Evolutionary conservation across 2,797 vertebrate species (phyloP), one percentile per base, ranked within the genome.

Genomic region (Chaunax sp.): DNA sequence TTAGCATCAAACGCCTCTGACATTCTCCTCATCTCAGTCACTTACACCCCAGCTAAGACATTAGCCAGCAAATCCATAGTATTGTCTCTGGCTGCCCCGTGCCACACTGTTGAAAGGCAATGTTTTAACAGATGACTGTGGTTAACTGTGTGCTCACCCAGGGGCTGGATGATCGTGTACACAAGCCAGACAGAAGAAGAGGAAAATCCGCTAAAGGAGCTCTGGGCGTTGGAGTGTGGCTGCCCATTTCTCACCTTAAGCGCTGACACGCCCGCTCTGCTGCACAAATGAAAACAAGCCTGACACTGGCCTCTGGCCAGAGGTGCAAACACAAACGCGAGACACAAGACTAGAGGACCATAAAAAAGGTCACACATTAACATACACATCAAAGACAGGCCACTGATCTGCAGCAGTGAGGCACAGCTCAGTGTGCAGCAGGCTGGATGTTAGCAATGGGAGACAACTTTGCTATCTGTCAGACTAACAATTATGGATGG

Each of bases 341-440:
- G n/a, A n/a, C 78, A 75, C 9, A 3, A 81, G 74, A 69, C 62
- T 18, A 16, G 28, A 62, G 61, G 25, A n/a, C 38, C 67, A 68
- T 75, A 71, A 75, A 68, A 78, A 69, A 12, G 28, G 66, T 75
- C 64, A 78, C 60, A 82, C 35, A 82, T 89, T 84, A 76, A 82
- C 64, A 77, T 65, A 72, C 77, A 80, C 54, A 73, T 81, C 63
- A 80, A 64, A 74, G 47, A 51, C 33, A 16, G 12, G 35, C 44
- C 33, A 46, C 54, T 76, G 64, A 76, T 86, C 69, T 84, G 66
- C 52, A 56, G 56, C 59, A 46, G 26, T 54, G 44, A 78, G 64
- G 22, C 14, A 74, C 38, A 58, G 41, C 38, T 53, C 28, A 26
- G 43, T 11, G 23, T 56, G 25, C 23, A 46, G 47, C 18, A 28